A percentile compares a stretch with the other conserved stretches of the same genome.
These are phyloP conservation scores for Micoletzkya japonica DNA, from an alignment of 2,888 invertebrate genomes.

Conservation along the genomic window DNA sequence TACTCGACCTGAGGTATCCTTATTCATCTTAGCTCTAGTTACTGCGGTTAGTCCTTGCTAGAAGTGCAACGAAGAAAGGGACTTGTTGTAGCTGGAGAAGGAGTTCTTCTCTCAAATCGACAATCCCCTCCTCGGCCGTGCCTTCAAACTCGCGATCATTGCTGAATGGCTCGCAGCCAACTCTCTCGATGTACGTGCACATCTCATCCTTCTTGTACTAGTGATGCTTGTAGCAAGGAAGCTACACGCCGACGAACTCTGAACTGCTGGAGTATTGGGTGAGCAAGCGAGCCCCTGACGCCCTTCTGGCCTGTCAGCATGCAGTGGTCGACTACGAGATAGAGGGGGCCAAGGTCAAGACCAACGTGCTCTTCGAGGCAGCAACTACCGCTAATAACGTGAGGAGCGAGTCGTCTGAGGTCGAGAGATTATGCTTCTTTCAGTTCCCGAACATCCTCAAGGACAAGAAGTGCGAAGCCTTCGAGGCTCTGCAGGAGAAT, in stretches of 20 bases:
- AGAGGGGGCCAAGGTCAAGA: conserved; percentile 61
- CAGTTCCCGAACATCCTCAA: conserved; percentile 62
- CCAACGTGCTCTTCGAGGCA: conserved; percentile 61
- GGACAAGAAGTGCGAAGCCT: conserved; percentile 61
- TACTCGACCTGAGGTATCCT: conserved; percentile 44
- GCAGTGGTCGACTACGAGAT: conserved; percentile 62
- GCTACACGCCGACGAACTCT: conserved; percentile 62
- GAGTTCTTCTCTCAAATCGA: conserved; percentile 62
- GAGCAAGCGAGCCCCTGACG: conserved; percentile 58
- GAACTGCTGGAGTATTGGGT: conserved; percentile 63
- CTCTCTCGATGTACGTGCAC: conserved; percentile 51
- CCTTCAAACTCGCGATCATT: conserved; percentile 62
- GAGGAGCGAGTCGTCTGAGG: not conserved
- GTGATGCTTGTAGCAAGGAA: conserved; percentile 54
- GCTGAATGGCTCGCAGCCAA: conserved; percentile 63
- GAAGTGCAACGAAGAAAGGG: not conserved
- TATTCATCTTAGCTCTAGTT: too few relatives aligned
- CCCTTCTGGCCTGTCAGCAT: conserved; percentile 58
- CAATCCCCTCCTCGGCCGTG: conserved; percentile 61
- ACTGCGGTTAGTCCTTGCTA: not conserved
- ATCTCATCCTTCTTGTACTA: not conserved
- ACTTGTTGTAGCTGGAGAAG: conserved; percentile 48
- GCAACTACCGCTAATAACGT: conserved; percentile 61
- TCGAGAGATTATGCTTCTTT: not conserved
- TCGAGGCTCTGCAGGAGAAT: conserved; percentile 57